Conservation (phyloP, 2,797 vertebrate genomes). For the Pantherophis alleghaniensis region DNA sequence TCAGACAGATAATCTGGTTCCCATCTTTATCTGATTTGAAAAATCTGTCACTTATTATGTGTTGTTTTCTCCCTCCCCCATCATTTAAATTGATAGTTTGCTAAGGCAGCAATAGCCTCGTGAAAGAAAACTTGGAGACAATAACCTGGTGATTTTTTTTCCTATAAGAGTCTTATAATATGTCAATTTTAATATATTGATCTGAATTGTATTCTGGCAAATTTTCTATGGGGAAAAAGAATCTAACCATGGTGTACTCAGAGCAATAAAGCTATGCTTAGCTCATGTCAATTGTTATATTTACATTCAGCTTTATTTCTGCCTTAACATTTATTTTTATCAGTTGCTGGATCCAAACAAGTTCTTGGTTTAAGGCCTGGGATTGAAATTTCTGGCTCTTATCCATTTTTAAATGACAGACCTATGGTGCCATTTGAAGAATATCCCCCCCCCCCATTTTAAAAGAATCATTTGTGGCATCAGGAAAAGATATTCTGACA, state of each 20-base stretch:
- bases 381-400: not conserved
- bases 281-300: not conserved
- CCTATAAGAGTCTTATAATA: constrained; percentile 62
- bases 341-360: not conserved
- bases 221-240: constrained; percentile 57
- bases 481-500: not conserved
- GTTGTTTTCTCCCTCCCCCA: constrained; percentile 68
- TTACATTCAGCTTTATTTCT: not conserved
- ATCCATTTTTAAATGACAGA: not conserved
- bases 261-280: constrained; percentile 34
- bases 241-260: constrained; percentile 42
- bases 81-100: constrained; percentile 82
- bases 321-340: not conserved
- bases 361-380: not conserved
- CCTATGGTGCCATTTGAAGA: not conserved
- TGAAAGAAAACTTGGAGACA: constrained; percentile 57
- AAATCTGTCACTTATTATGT: constrained; percentile 90
- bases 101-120: constrained; percentile 67
- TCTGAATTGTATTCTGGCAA: constrained; percentile 63
- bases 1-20: constrained; percentile 99
- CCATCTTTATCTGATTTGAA: constrained; percentile 97
- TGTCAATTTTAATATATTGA: constrained; percentile 70
- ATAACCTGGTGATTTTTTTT: constrained; percentile 46
- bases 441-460: not conserved
- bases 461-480: not conserved